Percentiles rank a stretch among this genome's conserved stretches.
phyloP scores from a whole-genome alignment of 2,113 vertebrate species.

The Pheucticus melanocephalus region DNA sequence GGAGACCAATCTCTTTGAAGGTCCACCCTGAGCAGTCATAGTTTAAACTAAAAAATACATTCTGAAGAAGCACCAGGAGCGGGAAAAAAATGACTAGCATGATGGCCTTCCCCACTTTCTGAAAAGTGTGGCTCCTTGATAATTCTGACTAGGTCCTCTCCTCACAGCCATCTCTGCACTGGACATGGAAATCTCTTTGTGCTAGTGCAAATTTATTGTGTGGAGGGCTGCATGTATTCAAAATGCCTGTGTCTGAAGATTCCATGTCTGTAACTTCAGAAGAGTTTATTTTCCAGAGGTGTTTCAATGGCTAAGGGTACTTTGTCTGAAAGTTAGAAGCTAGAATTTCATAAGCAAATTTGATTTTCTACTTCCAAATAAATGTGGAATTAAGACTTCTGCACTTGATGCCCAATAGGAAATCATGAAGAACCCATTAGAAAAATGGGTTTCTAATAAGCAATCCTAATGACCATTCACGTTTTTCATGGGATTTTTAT shows the following conservation, averaged over 20 bases:
- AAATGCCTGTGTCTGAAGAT: background rate
- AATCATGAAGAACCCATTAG: background rate
- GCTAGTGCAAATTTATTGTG: background rate
- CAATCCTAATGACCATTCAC: background rate
- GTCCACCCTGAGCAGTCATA: background rate
- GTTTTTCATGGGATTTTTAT: background rate
- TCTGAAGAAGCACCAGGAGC: background rate
- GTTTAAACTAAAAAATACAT: background rate
- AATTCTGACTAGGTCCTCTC: background rate
- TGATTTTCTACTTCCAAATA: background rate
- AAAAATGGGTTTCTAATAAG: background rate
- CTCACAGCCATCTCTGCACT: background rate
- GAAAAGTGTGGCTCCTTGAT: fast-evolving
- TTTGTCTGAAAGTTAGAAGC: background rate
- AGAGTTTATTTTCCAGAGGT: background rate
- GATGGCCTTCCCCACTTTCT: background rate
- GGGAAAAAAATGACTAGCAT: background rate
- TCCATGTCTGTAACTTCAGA: background rate
- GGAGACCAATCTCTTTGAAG: background rate
- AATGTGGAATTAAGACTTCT: background rate
- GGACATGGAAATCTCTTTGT: background rate
- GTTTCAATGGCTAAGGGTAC: background rate
- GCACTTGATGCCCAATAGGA: background rate
- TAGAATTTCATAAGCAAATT: background rate
- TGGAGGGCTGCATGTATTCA: background rate